These are phyloP conservation scores for Megalurothrips usitatus DNA, from an alignment of 2,888 invertebrate species.

Conservation along the genomic window DNA sequence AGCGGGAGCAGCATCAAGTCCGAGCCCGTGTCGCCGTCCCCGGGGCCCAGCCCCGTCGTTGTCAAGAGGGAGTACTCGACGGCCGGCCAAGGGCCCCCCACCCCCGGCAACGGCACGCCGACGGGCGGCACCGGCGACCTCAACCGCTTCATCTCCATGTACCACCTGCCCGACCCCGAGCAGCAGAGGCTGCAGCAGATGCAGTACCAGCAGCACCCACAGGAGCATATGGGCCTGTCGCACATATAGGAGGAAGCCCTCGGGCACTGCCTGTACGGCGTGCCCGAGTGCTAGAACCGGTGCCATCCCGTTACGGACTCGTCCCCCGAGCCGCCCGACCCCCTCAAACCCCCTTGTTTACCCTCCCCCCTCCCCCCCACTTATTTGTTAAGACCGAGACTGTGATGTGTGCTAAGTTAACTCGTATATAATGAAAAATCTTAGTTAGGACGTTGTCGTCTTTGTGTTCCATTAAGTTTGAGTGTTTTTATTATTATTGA, in stretches of 20 bases:
- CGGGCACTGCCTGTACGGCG: slow-evolving; percentile 29
- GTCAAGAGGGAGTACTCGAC: slow-evolving; percentile 68
- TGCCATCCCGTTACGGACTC: background rate
- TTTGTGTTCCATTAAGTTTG: slow-evolving; percentile 25
- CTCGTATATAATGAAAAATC: background rate
- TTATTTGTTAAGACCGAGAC: slow-evolving; percentile 25
- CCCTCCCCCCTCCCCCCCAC: background rate
- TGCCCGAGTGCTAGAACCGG: slow-evolving; percentile 8
- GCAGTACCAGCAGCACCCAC: slow-evolving; percentile 58
- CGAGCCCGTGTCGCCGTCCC: slow-evolving; percentile 72
- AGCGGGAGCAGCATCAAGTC: slow-evolving; percentile 85
- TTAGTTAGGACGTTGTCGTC: slow-evolving; percentile 9
- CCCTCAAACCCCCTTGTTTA: slow-evolving; percentile 7
- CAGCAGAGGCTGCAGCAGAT: slow-evolving; percentile 45
- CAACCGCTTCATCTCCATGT: slow-evolving; percentile 71
- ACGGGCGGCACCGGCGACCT: slow-evolving; percentile 57
- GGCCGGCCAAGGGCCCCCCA: slow-evolving; percentile 30
- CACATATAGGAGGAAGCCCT: slow-evolving; percentile 57
- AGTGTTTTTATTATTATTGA: slow-evolving; percentile 23
- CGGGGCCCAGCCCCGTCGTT: slow-evolving; percentile 45
- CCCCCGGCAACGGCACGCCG: slow-evolving; percentile 28
- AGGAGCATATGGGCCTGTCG: slow-evolving; percentile 56
- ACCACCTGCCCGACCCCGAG: slow-evolving; percentile 64
- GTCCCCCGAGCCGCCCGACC: background rate
- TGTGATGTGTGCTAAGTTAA: slow-evolving; percentile 25